Percentiles rank a stretch among this genome's conserved stretches.
Evolutionary conservation across 2,888 invertebrate species (phyloP).

Genomic region (Leucophenga montana): DNA sequence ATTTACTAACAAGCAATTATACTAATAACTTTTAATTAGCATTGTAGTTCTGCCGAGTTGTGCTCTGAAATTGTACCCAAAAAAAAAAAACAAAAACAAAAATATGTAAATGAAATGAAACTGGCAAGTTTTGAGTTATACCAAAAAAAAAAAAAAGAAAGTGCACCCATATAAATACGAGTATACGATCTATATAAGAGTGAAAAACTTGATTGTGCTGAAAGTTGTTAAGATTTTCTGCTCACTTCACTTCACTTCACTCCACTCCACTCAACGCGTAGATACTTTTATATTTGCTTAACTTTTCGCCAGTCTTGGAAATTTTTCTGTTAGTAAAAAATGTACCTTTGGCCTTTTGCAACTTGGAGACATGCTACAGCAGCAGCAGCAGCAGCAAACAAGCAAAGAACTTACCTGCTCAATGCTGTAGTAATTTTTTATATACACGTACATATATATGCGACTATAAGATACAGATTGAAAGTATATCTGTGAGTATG

Average conservation of each 20-base stretch:
- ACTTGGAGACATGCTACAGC: slow-evolving; percentile 3
- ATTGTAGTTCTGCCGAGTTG: neutral
- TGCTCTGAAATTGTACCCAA: neutral
- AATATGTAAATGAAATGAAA: slow-evolving; percentile 20
- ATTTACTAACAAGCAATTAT: slow-evolving; percentile 53
- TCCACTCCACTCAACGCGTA: neutral
- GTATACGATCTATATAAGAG: neutral
- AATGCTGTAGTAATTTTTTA: neutral
- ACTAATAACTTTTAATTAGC: slow-evolving; percentile 58
- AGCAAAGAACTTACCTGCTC: neutral
- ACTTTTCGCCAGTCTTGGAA: slow-evolving; percentile 12
- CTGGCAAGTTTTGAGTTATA: slow-evolving; percentile 17
- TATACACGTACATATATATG: no score
- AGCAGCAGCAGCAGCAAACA: neutral
- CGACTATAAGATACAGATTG: neutral
- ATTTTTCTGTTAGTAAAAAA: neutral
- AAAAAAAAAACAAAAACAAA: neutral
- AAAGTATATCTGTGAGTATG: neutral
- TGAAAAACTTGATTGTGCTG: slow-evolving; percentile 1
- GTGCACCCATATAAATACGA: neutral
- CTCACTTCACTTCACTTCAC: slow-evolving; percentile 10
- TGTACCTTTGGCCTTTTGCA: slow-evolving; percentile 27
- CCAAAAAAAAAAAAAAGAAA: slow-evolving; percentile 6
- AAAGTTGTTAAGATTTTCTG: slow-evolving; percentile 13
- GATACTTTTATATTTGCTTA: neutral